Evolutionary conservation across 1,140 invertebrate genomes (phyloP).

Genomic region (Aporrectodea caliginosa): DNA sequence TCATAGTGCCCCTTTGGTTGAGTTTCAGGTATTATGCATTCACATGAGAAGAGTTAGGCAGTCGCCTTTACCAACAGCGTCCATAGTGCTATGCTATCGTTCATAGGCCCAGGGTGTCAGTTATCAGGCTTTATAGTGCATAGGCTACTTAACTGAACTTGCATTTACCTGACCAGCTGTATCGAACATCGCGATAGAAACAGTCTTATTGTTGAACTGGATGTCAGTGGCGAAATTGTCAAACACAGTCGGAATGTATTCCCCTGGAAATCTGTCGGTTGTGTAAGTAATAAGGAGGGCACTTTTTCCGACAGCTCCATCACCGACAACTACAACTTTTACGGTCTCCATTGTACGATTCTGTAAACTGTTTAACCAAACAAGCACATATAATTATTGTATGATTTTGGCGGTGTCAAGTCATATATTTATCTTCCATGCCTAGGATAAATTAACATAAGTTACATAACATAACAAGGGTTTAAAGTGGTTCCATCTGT

Average conservation of each 20-base stretch:
- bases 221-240: constrained; percentile 92
- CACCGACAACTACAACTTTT: constrained; percentile 82
- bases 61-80: background rate
- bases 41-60: too few species aligned
- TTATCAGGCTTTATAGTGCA: too few species aligned
- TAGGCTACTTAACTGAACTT: too few species aligned
- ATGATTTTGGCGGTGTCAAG: background rate
- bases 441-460: background rate
- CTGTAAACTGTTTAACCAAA: background rate
- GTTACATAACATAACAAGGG: background rate
- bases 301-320: constrained; percentile 89
- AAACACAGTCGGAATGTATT: constrained; percentile 59
- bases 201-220: constrained; percentile 89
- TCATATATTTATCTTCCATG: background rate
- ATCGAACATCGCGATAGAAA: constrained; percentile 88
- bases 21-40: too few species aligned
- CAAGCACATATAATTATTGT: background rate
- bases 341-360: constrained; percentile 47
- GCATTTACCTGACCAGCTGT: constrained; percentile 64
- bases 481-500: background rate
- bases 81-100: background rate
- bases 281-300: constrained; percentile 82
- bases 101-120: background rate
- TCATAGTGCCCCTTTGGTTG: too few species aligned
- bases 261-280: constrained; percentile 69